Base-by-base conservation (phyloP, 2,888 invertebrate genomes). In the Rhagonycha lutea region DNA sequence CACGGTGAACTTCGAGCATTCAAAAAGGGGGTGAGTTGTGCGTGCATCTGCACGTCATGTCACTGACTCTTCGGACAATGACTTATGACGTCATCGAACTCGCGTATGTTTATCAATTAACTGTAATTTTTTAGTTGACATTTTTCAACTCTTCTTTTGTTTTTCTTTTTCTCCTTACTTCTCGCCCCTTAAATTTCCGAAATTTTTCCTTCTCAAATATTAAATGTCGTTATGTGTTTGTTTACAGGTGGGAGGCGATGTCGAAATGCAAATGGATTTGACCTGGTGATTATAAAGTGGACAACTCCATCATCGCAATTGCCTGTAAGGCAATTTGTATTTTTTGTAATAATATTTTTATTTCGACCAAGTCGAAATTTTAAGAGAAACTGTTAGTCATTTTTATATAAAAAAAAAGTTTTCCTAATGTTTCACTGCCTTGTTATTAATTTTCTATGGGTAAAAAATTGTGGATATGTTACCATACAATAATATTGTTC, bases 1-100 rank as follows among this genome's bases (percentile, higher is more conserved):
- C 88, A 8, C 85, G 88, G 84, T 88, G 76, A 74, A 70, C 47
- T 73, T 74, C 14, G 61, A 11, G 11, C 28, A 29, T 60, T 24
- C 68, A 29, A 72, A 47, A 78, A 78, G 76, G 77, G 79, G 80
- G 80, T 79, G 78, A 78, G 71, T 78, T 79, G 75, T 73, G 74
- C 69, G 65, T 79, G 78, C 67, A 28, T 71, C 18, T 61, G 67
- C 69, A 68, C 65, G 67, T 62, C 68, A 73, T 78, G 79, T 80
- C 79, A 80, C 78, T 79, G 79, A 80, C 80, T 79, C 72, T 73
- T 63, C 68, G 80, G 78, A 77, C 80, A 74, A 78, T 80, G 80
- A 80, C 80, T 75, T 74, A 65, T 75, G 75, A 78, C 78, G 79
- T 79, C 80, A 73, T 24, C 29, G 47, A 24, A 47, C 47, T 14